Evolutionary conservation across 2,888 invertebrate genomes (phyloP).

Genomic region (Megaustenia siamemsis): DNA sequence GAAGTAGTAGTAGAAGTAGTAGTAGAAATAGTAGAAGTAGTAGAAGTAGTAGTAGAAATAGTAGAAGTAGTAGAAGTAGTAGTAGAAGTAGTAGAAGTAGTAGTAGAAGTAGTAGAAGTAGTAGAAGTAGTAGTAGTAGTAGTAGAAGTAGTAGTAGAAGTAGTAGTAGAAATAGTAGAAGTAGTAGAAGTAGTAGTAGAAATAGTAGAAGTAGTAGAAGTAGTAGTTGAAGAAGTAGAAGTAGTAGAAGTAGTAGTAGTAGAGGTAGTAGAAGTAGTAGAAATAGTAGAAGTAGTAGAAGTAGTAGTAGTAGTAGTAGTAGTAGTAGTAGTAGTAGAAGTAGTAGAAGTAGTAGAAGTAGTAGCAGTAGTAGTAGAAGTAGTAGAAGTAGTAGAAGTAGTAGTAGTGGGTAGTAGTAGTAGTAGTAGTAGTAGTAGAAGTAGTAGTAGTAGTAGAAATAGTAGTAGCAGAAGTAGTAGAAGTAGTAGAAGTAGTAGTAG

Average conservation of each 20-base stretch:
- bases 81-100: background rate
- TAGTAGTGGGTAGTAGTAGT: conserved; percentile 3
- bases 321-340: conserved; percentile 34
- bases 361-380: conserved; percentile 1
- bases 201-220: conserved; percentile 6
- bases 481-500: conserved; percentile 1
- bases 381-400: background rate
- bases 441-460: conserved; percentile 6
- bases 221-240: conserved; percentile 13
- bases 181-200: too few species aligned
- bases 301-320: conserved; percentile 40
- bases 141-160: too few species aligned
- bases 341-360: conserved; percentile 10
- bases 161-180: too few species aligned
- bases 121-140: background rate
- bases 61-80: background rate
- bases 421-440: conserved; percentile 4
- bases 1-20: background rate
- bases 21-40: too few species aligned
- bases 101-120: background rate
- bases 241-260: conserved; percentile 37
- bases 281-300: conserved; percentile 36
- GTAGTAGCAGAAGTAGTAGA: background rate
- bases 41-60: too few species aligned
- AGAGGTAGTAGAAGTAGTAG: conserved; percentile 36